Evolutionary conservation across 2,113 vertebrate species (phyloP), one percentile per base, ranked within the genome.

Genomic region (Otus sunia): DNA sequence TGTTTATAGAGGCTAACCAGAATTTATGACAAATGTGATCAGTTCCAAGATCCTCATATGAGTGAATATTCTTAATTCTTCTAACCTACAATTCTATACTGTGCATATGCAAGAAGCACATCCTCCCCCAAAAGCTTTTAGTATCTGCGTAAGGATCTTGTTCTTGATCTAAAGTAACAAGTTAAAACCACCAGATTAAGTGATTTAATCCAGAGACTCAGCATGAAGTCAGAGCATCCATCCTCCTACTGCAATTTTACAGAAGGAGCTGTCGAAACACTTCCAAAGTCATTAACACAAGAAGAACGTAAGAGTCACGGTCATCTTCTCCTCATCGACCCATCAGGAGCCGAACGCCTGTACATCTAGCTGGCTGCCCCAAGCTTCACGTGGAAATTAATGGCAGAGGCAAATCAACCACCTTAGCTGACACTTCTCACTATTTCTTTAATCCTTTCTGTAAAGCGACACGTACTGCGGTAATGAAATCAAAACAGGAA

Each of bases 401-500:
- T 8, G 45, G 41, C 53, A 68, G 60, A 71, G 53, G 71, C 60
- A 80, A 89, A 81, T 43, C 62, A 75, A 82, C 19, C 76, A 79
- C 36, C 45, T 62, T 62, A 87, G 94, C 80, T 89, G 79, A 75
- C 39, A 84, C 36, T 75, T 92, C 9, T 75, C 49, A 32, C 50
- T 81, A 39, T 77, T 89, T 67, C 90, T 88, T 91, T 76, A 92
- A 88, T 81, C 45, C 0, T 1, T 91, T 77, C 30, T 49, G 63
- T 69, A 11, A 78, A 90, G 74, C 11, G 19, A 82, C 84, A 73
- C 1, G 3, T 15, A 36, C 27, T 52, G 60, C 0, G 0, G 62
- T 27, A 59, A 85, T 17, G 64, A 69, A 93, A 95, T 88, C 79
- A 87, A 94, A 96, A 94, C 91, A 96, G 94, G 89, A 96, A 96